phyloP scores from a whole-genome alignment of 2,113 vertebrate genomes.

The Epinephelus lanceolatus region DNA sequence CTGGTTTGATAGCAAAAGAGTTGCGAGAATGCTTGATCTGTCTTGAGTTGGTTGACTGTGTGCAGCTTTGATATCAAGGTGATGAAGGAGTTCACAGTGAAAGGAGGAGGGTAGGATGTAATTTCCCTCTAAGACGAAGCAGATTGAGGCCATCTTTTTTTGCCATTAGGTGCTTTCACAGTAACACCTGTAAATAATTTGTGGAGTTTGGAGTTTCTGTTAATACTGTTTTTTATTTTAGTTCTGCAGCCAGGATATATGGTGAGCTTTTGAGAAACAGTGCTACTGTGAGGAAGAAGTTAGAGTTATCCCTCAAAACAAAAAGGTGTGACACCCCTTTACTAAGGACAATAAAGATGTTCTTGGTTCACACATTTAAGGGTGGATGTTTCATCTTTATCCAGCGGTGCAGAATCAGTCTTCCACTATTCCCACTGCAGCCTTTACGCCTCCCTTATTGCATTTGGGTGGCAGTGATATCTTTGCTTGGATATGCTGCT shows the following conservation, averaged over 20 bases:
- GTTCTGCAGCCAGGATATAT: not conserved
- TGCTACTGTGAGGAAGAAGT: not conserved
- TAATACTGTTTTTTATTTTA: not conserved
- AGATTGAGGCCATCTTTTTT: not conserved
- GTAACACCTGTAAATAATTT: conserved; percentile 20
- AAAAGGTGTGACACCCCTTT: not conserved
- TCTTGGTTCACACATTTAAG: not conserved
- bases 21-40: conserved; percentile 1
- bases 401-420: not conserved
- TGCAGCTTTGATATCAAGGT: conserved; percentile 27
- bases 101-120: not conserved
- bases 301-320: not conserved
- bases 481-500: conserved; percentile 52
- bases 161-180: conserved; percentile 15
- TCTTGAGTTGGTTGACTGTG: conserved; percentile 11
- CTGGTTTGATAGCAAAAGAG: not conserved
- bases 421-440: conserved; percentile 4
- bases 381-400: not conserved
- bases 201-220: not conserved
- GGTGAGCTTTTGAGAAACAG: not conserved
- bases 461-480: conserved; percentile 46
- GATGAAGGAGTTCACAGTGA: conserved; percentile 17
- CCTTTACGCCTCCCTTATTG: conserved; percentile 30
- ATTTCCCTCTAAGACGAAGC: conserved; percentile 14
- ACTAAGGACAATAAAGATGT: conserved; percentile 1